Conservation (phyloP, 2,797 vertebrate species). For the Pseudochaenichthys georgianus region DNA sequence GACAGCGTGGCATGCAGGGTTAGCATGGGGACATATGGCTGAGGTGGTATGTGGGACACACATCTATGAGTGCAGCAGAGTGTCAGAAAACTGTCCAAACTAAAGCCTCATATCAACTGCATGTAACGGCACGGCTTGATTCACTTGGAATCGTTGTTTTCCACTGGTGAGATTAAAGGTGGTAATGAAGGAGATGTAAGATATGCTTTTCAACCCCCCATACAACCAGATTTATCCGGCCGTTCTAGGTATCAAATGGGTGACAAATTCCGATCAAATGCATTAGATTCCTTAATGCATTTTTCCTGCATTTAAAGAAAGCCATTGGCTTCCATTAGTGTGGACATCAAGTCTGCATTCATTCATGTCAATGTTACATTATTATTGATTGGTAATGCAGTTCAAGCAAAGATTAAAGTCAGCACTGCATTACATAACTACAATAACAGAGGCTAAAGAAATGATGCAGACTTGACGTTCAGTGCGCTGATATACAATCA, state of each 20-base stretch:
- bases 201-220: neutral
- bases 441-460: neutral
- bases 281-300: constrained; percentile 19
- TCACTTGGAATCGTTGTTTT: too few species aligned
- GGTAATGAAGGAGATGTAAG: constrained; percentile 5
- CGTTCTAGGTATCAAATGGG: neutral
- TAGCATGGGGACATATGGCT: constrained; percentile 54
- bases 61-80: constrained; percentile 8
- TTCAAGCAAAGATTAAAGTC: constrained; percentile 9
- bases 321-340: constrained; percentile 26
- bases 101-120: neutral
- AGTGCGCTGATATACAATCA: neutral
- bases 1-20: constrained; percentile 46
- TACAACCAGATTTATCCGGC: neutral
- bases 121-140: rapidly evolving
- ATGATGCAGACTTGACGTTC: constrained; percentile 15
- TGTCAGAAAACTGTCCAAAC: constrained; percentile 7
- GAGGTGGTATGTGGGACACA: constrained; percentile 14
- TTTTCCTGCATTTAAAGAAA: constrained; percentile 6
- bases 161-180: neutral
- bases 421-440: constrained; percentile 16
- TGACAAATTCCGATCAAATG: constrained; percentile 6
- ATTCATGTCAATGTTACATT: constrained; percentile 16
- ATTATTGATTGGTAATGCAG: constrained; percentile 7
- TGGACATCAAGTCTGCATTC: constrained; percentile 24